These are phyloP conservation scores for Yponomeuta sedellus DNA, from an alignment of 2,888 invertebrate genomes.

Conservation along the genomic window DNA sequence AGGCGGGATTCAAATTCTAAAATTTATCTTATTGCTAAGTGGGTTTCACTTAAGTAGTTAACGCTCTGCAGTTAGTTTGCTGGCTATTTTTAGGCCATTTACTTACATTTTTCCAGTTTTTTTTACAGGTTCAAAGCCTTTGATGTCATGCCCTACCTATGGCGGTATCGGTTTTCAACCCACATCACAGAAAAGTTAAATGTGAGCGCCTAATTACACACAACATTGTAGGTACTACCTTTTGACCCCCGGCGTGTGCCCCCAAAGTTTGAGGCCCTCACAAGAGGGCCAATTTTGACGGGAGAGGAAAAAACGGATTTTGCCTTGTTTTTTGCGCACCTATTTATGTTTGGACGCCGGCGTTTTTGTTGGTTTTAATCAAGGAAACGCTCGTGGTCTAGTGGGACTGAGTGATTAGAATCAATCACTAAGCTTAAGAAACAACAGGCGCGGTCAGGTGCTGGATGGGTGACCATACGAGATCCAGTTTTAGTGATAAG, in stretches of 20 bases:
- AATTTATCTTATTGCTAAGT: too few relatives aligned
- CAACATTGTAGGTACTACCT: not conserved
- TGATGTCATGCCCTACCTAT: not conserved
- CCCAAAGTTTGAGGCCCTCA: not conserved
- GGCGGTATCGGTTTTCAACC: conserved; percentile 10
- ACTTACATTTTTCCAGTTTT: not conserved
- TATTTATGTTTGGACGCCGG: not conserved
- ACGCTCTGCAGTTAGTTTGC: too few relatives aligned
- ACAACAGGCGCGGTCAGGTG: too few relatives aligned
- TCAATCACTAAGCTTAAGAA: too few relatives aligned
- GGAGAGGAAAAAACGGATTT: not conserved
- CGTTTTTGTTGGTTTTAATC: not conserved
- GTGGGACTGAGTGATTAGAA: too few relatives aligned
- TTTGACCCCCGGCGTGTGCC: not conserved
- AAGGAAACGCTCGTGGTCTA: too few relatives aligned
- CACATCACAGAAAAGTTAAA: conserved; percentile 7
- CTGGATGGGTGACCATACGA: too few relatives aligned
- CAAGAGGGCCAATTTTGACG: not conserved
- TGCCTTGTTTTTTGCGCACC: not conserved
- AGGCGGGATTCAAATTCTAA: too few relatives aligned
- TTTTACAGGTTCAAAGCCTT: not conserved
- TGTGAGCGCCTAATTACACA: conserved; percentile 12
- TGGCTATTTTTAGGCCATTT: too few relatives aligned
- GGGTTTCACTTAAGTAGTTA: too few relatives aligned
- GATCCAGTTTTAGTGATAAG: too few relatives aligned